phyloP scores from a whole-genome alignment of 1,140 invertebrate genomes.

The Lineus longissimus region DNA sequence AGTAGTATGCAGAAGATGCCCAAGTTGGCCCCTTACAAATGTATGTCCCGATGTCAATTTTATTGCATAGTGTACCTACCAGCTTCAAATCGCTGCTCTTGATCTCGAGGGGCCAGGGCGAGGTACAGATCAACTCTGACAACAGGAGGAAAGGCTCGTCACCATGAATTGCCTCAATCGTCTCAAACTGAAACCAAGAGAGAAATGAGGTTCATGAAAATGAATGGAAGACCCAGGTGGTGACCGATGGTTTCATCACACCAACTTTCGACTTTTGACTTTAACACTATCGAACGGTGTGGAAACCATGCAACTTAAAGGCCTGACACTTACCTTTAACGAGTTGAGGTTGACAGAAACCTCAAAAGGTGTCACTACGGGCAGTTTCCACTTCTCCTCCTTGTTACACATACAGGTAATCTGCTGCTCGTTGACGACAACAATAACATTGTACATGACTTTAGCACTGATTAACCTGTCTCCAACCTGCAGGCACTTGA shows the following conservation, averaged over 20 bases:
- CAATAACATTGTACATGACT: conserved; percentile 45
- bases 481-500: conserved; percentile 45
- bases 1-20: too few species aligned
- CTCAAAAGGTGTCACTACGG: conserved; percentile 48
- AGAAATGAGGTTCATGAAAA: neutral
- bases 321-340: conserved; percentile 47
- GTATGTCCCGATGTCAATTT: too few species aligned
- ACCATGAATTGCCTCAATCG: conserved; percentile 40
- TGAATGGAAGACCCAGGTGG: neutral
- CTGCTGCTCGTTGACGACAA: conserved; percentile 30
- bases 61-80: too few species aligned
- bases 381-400: conserved; percentile 40
- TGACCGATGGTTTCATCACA: conserved; percentile 24
- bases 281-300: too few species aligned
- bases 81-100: conserved; percentile 40
- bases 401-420: conserved; percentile 48
- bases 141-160: conserved; percentile 49
- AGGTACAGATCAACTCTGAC: conserved; percentile 47
- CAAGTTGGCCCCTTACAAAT: too few species aligned
- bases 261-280: conserved; percentile 14
- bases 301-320: too few species aligned
- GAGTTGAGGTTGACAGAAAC: conserved; percentile 47
- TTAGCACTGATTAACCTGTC: conserved; percentile 31
- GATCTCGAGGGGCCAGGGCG: conserved; percentile 50
- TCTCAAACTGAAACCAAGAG: conserved; percentile 38